phyloP scores from a whole-genome alignment of 2,113 vertebrate species.

The Gallinago paraguaiae region DNA sequence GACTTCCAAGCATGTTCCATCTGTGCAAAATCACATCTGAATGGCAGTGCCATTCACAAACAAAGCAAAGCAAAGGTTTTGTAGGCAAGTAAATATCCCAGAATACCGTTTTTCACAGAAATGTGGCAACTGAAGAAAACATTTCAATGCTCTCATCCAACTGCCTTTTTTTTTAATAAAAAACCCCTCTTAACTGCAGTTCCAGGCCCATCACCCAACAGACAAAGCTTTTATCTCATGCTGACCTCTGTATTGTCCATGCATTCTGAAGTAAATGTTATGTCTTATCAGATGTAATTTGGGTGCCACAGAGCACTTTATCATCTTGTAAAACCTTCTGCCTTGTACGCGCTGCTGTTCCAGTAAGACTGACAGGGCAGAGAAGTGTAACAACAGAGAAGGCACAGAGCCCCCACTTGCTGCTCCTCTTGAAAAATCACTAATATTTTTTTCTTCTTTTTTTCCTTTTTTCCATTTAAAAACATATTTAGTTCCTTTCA shows the following conservation, averaged over 20 bases:
- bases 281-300: background rate
- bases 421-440: background rate
- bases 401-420: background rate
- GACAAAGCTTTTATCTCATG: background rate
- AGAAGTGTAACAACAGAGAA: background rate
- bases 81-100: background rate
- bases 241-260: background rate
- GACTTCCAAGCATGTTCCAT: background rate
- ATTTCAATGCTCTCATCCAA: background rate
- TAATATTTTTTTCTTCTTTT: background rate
- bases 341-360: background rate
- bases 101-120: background rate
- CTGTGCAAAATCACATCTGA: background rate
- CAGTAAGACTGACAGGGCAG: background rate
- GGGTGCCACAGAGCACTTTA: background rate
- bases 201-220: background rate
- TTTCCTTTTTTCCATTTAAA: background rate
- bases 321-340: background rate
- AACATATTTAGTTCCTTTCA: background rate
- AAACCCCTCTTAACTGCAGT: background rate
- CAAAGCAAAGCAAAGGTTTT: background rate
- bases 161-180: background rate
- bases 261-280: background rate
- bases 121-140: background rate
- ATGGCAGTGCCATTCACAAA: background rate